Base-by-base conservation (phyloP, 2,797 vertebrate genomes). In the Malurus splendens region DNA sequence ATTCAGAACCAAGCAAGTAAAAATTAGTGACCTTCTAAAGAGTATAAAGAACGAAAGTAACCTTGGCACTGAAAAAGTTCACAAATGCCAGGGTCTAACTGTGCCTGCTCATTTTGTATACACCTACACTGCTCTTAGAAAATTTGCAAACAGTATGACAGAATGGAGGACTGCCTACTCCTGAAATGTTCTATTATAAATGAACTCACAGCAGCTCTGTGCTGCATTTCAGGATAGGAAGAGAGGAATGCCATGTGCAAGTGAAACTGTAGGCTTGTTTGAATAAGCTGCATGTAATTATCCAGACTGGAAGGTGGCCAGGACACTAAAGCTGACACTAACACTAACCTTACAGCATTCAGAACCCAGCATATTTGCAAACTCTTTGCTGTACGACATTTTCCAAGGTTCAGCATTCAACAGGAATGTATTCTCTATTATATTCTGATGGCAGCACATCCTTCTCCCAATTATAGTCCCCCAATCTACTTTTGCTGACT, bases 221-320 rank as follows among this genome's bases (percentile, higher is more conserved):
- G 50, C 71, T 3, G 10, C 33, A 12, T 86, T 86, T 90, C 78
- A 77, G 71, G 17, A 44, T 6, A 67, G 64, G 65, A 92, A 74
- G 47, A 76, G 65, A 80, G 41, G 75, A 92, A 86, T 84, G 79
- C 32, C 68, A 54, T 45, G 41, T 82, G 81, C 65, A 70, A 92
- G 47, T 80, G 75, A 92, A 94, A 85, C 61, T 55, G 71, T 56
- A 77, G 81, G 57, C 64, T 82, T 68, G 59, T 90, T 88, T 88
- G 88, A 88, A 65, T 77, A 88, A 84, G 61, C 90, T 87, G 74
- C 75, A 23, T 74, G 57, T 73, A 88, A 90, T 93, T 94, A 86
- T 28, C 57, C 86, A 80, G 86, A 67, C 65, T 94, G 90, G 90
- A 94, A 88, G 47, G 81, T 92, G 72, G 88, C 86, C 92, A 94